Evolutionary conservation across 2,888 invertebrate species (phyloP).

Genomic region (Drosophila anomelani): DNA sequence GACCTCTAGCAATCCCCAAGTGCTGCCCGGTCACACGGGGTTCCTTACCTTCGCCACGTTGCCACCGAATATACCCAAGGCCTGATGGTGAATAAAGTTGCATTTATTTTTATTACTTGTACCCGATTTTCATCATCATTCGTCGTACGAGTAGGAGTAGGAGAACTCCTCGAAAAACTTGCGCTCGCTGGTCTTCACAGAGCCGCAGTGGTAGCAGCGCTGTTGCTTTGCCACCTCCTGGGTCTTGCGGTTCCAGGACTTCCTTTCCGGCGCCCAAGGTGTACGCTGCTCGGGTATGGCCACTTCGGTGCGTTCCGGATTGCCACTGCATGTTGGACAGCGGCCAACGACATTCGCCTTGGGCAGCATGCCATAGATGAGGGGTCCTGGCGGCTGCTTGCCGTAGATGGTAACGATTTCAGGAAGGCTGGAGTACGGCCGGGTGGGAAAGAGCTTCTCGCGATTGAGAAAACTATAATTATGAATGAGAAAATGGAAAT

Average conservation of each 20-base stretch:
- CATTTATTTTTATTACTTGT: slow-evolving; percentile 34
- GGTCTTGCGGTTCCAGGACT: slow-evolving; percentile 78
- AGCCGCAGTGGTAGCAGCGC: slow-evolving; percentile 73
- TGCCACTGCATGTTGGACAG: slow-evolving; percentile 82
- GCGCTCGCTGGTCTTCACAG: slow-evolving; percentile 51
- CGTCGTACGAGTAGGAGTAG: slow-evolving; percentile 51
- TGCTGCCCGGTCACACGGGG: slow-evolving; percentile 97
- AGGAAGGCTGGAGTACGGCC: slow-evolving; percentile 77
- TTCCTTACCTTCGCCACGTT: slow-evolving; percentile 97
- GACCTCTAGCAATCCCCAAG: slow-evolving; percentile 89
- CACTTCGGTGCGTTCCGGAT: slow-evolving; percentile 76
- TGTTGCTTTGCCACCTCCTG: slow-evolving; percentile 41
- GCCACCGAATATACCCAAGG: slow-evolving; percentile 86
- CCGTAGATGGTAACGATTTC: slow-evolving; percentile 75
- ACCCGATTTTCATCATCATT: slow-evolving; percentile 50
- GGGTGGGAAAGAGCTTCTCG: slow-evolving; percentile 80
- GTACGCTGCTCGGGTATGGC: slow-evolving; percentile 83
- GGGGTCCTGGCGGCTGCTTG: slow-evolving; percentile 61
- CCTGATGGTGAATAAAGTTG: slow-evolving; percentile 56
- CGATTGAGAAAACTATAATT: slow-evolving; percentile 81
- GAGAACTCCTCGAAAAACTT: slow-evolving; percentile 60
- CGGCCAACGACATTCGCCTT: slow-evolving; percentile 64
- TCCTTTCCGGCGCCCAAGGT: slow-evolving; percentile 82
- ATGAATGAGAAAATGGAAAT: background rate
- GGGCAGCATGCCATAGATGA: slow-evolving; percentile 61